A percentile compares a stretch with the other conserved stretches of the same genome.
Evolutionary conservation across 2,888 invertebrate species (phyloP).

Genomic region (Zygaena filipendulae): DNA sequence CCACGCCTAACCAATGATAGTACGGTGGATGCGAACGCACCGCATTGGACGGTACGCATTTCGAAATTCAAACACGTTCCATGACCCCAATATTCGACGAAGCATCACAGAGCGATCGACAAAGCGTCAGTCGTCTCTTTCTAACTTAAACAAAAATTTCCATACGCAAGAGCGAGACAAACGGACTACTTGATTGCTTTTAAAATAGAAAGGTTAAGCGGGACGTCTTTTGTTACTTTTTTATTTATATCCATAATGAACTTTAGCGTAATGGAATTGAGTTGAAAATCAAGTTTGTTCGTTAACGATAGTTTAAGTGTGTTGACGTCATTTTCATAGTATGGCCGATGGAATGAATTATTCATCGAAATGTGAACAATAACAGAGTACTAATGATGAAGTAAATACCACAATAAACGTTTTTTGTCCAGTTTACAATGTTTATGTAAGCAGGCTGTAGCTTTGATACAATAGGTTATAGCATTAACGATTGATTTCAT

Average conservation of each 20-base stretch:
- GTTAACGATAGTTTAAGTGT: conserved; percentile 3
- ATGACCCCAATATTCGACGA: conserved; percentile 54
- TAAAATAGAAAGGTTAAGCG: conserved; percentile 27
- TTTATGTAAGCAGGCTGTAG: no score
- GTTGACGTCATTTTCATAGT: conserved; percentile 27
- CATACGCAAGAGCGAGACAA: conserved; percentile 31
- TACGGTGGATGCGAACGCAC: conserved; percentile 38
- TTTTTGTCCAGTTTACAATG: no score
- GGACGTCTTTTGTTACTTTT: conserved; percentile 32
- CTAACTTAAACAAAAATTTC: conserved; percentile 23
- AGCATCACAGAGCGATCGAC: conserved; percentile 26
- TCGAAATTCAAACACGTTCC: conserved; percentile 66
- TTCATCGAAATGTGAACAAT: no score
- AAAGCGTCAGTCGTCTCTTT: conserved; percentile 34
- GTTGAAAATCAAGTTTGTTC: conserved; percentile 18
- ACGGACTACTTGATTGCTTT: conserved; percentile 26
- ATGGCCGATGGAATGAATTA: conserved; percentile 13
- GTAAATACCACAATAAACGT: no score
- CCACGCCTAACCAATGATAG: conserved; percentile 46
- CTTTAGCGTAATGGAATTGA: conserved; percentile 24
- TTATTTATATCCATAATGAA: conserved; percentile 16
- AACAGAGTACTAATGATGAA: no score
- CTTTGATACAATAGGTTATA: no score
- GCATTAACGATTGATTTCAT: no score
- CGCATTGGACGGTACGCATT: conserved; percentile 59